Conservation (phyloP, 2,888 invertebrate genomes). For the Cyclophora albipunctata region DNA sequence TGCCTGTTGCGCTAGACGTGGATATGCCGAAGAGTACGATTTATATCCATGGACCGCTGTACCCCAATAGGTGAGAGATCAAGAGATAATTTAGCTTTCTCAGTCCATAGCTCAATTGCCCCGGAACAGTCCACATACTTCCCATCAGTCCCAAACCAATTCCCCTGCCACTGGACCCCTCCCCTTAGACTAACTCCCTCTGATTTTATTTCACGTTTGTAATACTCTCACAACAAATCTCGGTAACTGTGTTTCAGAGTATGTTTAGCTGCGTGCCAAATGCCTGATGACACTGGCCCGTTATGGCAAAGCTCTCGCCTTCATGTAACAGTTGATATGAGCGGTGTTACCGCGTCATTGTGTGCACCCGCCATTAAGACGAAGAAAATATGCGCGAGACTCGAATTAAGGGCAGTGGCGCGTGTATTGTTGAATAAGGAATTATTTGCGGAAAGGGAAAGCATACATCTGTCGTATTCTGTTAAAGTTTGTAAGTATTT, state of each 20-base stretch:
- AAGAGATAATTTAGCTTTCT: no score
- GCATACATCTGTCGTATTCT: constrained; percentile 32
- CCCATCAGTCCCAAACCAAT: no score
- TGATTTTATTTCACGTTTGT: neutral
- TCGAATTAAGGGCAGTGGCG: constrained; percentile 31
- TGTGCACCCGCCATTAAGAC: neutral
- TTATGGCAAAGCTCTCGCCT: constrained; percentile 43
- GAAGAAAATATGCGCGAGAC: constrained; percentile 26
- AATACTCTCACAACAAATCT: neutral
- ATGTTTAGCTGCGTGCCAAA: constrained; percentile 56
- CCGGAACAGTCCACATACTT: no score
- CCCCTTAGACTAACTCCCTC: no score
- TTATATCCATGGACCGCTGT: constrained; percentile 40
- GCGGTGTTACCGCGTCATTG: constrained; percentile 22
- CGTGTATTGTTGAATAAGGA: constrained; percentile 37
- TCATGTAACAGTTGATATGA: constrained; percentile 26
- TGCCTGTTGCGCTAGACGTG: constrained; percentile 32
- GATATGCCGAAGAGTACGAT: constrained; percentile 28
- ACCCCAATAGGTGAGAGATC: constrained; percentile 45
- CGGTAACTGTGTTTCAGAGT: constrained; percentile 32
- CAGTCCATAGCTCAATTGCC: no score
- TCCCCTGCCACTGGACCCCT: no score
- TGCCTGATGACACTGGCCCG: constrained; percentile 37
- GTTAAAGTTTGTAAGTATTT: constrained; percentile 46
- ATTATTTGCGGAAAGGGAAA: constrained; percentile 32